phyloP scores from a whole-genome alignment of 35 echinoderm and acorn worm genomes.

The Apostichopus parvimensis region DNA sequence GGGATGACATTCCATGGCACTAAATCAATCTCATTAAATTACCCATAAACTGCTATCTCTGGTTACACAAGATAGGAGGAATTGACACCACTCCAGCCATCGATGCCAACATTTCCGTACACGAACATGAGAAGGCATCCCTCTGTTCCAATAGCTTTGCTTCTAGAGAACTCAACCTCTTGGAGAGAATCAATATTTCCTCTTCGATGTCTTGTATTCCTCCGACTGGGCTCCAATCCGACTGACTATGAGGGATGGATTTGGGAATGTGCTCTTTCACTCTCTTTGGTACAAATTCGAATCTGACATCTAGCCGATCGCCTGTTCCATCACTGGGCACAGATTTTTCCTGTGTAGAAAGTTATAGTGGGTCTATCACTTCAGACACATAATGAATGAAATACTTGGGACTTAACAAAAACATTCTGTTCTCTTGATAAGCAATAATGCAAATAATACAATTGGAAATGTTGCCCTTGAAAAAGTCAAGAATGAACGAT shows the following conservation, averaged over 20 bases:
- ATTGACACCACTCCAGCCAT: background rate
- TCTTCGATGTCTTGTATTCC: background rate
- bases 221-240: background rate
- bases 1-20: no score
- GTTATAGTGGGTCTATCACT: no score
- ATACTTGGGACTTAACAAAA: no score
- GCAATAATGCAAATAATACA: no score
- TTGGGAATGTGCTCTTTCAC: background rate
- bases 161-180: background rate
- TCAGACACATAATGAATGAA: no score
- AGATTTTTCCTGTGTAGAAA: no score
- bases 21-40: no score
- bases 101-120: background rate
- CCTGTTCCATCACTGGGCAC: no score
- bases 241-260: background rate
- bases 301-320: background rate
- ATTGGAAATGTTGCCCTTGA: no score
- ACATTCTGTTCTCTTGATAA: no score
- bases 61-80: background rate
- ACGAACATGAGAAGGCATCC: background rate
- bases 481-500: no score
- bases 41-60: background rate
- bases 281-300: background rate
- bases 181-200: conserved; percentile 2
- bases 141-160: background rate